These are phyloP conservation scores for Adelosebastes latens DNA, from an alignment of 2,797 vertebrate species.

Conservation along the genomic window DNA sequence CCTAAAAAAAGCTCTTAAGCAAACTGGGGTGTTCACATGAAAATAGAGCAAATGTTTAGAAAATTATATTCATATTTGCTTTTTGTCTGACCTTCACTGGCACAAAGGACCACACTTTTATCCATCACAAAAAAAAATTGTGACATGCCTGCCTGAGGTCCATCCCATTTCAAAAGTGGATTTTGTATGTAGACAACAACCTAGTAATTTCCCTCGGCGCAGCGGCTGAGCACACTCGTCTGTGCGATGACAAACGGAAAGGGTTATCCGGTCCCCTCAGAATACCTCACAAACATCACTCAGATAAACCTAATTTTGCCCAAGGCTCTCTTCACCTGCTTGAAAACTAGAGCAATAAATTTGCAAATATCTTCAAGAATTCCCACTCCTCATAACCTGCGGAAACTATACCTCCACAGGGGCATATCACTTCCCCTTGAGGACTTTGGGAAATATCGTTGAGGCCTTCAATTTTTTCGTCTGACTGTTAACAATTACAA, in stretches of 20 bases:
- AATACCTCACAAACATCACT: slow-evolving; percentile 80
- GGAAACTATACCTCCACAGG: slow-evolving; percentile 79
- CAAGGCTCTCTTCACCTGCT: slow-evolving; percentile 84
- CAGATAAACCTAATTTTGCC: slow-evolving; percentile 84
- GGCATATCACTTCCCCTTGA: slow-evolving; percentile 76
- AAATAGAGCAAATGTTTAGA: slow-evolving; percentile 17
- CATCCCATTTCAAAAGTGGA: slow-evolving; percentile 69
- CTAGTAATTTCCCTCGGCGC: slow-evolving; percentile 79
- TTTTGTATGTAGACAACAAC: slow-evolving; percentile 79
- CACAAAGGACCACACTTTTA: slow-evolving; percentile 20
- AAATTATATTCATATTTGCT: slow-evolving; percentile 40
- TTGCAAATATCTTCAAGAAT: slow-evolving; percentile 76
- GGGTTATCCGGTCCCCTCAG: slow-evolving; percentile 73
- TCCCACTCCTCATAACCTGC: slow-evolving; percentile 59
- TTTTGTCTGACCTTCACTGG: slow-evolving; percentile 48
- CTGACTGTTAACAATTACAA: slow-evolving; percentile 87
- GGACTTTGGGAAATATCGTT: slow-evolving; percentile 81
- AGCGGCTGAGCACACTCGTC: slow-evolving; percentile 78
- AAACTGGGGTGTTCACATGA: slow-evolving; percentile 7
- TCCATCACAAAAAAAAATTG: slow-evolving; percentile 29
- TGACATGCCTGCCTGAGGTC: slow-evolving; percentile 68
- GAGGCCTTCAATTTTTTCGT: slow-evolving; percentile 74
- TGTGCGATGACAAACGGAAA: slow-evolving; percentile 77
- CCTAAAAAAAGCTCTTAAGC: neutral
- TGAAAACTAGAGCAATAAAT: slow-evolving; percentile 81